Evolutionary conservation across 37 sponge, comb jelly and placozoan genomes (phyloP).

Genomic region (Halichondria panicea): DNA sequence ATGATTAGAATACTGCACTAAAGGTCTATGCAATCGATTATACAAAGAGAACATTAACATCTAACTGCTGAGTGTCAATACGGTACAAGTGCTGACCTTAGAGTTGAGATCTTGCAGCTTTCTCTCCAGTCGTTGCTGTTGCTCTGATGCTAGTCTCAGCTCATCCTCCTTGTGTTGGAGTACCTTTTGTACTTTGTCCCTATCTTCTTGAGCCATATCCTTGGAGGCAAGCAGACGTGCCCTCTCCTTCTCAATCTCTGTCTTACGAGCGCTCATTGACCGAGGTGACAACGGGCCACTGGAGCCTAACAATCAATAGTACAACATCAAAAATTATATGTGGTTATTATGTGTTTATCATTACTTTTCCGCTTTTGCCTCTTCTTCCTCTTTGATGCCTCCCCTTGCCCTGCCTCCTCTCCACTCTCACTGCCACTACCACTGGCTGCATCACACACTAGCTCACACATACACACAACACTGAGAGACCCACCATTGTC

Average conservation of each 20-base stretch:
- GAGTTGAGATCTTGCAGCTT: constrained; percentile 74
- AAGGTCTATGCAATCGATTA: no score
- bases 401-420: constrained; percentile 30
- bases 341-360: not conserved
- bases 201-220: constrained; percentile 88
- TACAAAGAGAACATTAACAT: no score
- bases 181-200: constrained; percentile 57
- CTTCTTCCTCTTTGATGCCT: not conserved
- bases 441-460: constrained; percentile 7
- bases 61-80: not conserved
- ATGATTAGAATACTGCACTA: no score
- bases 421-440: constrained; percentile 41
- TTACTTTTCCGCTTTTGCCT: constrained; percentile 9
- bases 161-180: constrained; percentile 82
- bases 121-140: constrained; percentile 78
- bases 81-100: constrained; percentile 29
- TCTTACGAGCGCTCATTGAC: constrained; percentile 19
- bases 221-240: constrained; percentile 54
- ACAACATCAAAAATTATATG: not conserved
- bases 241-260: constrained; percentile 81
- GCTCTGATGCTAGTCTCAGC: constrained; percentile 78
- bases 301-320: not conserved
- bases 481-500: constrained; percentile 50
- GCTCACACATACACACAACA: no score
- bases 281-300: constrained; percentile 63